Evolutionary conservation across 2,888 invertebrate genomes (phyloP).

Genomic region (Catocala sponsa): DNA sequence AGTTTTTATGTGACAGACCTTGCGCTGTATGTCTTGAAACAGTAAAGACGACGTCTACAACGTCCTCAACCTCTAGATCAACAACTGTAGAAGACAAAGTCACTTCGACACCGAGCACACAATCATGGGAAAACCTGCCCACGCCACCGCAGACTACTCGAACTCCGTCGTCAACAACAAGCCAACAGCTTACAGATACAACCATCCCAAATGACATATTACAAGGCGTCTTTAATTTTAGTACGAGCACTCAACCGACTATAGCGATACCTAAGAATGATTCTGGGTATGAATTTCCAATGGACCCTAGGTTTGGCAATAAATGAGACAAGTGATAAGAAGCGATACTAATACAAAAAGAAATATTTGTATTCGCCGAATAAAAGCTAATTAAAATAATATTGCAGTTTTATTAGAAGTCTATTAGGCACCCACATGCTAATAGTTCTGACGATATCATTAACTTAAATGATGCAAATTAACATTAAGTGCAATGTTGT

Average conservation of each 20-base stretch:
- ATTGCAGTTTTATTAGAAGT: conserved; percentile 34
- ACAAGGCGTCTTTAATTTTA: conserved; percentile 24
- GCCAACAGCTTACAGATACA: conserved; percentile 8
- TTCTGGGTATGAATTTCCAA: conserved; percentile 21
- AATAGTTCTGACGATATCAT: conserved; percentile 25
- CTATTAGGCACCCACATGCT: conserved; percentile 3
- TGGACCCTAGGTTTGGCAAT: conserved; percentile 37
- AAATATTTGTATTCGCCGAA: conserved; percentile 3
- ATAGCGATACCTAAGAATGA: conserved; percentile 6
- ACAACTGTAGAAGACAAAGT: background rate
- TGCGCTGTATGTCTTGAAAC: conserved; percentile 27
- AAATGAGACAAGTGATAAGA: background rate
- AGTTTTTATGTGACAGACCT: conserved; percentile 36
- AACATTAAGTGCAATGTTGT: conserved; percentile 15
- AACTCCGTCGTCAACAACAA: background rate
- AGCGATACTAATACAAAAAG: too few species aligned
- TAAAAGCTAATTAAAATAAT: conserved; percentile 50
- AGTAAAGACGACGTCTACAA: background rate
- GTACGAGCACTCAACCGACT: background rate
- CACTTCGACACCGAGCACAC: too few species aligned
- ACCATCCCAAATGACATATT: conserved; percentile 25
- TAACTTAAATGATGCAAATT: conserved; percentile 21
- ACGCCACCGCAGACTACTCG: background rate
- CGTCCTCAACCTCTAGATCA: background rate
- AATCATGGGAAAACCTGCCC: too few species aligned